Evolutionary conservation across 2,797 vertebrate genomes (phyloP).

Genomic region (Bradypodion ventrale): DNA sequence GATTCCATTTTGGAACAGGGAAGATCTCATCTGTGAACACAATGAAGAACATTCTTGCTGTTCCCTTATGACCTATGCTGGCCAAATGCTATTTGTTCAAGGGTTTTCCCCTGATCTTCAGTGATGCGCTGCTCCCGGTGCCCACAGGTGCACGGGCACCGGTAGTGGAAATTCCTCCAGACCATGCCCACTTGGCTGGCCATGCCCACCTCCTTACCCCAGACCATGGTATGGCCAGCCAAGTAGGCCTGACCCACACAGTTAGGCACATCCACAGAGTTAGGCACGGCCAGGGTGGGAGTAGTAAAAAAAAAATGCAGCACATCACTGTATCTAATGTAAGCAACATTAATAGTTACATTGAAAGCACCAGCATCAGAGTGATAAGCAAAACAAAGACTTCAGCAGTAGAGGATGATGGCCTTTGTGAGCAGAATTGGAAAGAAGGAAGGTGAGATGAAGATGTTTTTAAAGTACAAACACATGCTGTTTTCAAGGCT

Average conservation of each 20-base stretch:
- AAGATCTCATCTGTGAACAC: constrained; percentile 21
- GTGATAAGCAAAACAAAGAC: not conserved
- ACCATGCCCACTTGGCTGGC: no score
- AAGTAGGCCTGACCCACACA: no score
- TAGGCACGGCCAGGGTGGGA: no score
- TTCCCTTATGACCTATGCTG: constrained; percentile 31
- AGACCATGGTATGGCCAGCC: no score
- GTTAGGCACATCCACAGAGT: no score
- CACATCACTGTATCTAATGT: no score
- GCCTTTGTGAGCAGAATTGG: not conserved
- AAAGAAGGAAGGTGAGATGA: not conserved
- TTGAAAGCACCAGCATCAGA: not conserved
- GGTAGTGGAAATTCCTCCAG: no score
- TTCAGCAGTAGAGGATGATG: fast-evolving
- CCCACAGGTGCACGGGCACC: no score
- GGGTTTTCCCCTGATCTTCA: not conserved
- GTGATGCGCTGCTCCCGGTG: no score
- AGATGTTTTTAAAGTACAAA: not conserved
- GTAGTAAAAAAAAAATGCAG: no score
- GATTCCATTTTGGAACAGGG: constrained; percentile 13
- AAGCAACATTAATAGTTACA: constrained; percentile 3
- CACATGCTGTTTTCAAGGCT: not conserved
- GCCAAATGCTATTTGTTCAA: constrained; percentile 20
- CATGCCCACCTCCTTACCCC: no score
- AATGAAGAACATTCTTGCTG: constrained; percentile 39